Evolutionary conservation across 2,113 vertebrate genomes (phyloP).

Genomic region (Butastur rufipennis): DNA sequence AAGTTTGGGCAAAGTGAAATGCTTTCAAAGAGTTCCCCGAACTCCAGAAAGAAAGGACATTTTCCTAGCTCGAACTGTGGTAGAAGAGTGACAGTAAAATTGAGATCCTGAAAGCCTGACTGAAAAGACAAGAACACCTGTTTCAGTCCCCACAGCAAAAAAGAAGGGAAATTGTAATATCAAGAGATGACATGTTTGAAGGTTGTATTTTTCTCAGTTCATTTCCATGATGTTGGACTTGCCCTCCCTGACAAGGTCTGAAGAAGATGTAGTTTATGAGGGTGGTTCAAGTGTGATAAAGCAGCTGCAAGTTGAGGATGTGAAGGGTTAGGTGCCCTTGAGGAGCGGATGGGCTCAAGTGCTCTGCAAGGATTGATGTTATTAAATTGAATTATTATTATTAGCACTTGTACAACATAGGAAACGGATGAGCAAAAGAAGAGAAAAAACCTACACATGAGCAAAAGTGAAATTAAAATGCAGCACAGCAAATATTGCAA

Average conservation of each 20-base stretch:
- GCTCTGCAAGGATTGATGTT: slow-evolving; percentile 65
- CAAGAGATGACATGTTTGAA: slow-evolving; percentile 63
- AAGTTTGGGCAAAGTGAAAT: not conserved
- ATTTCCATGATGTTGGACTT: slow-evolving; percentile 64
- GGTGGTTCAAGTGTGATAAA: slow-evolving; percentile 74
- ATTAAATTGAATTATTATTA: slow-evolving; percentile 80
- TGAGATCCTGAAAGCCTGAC: slow-evolving; percentile 10
- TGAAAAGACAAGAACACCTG: not conserved
- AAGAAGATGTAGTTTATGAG: slow-evolving; percentile 73
- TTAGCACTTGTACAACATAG: slow-evolving; percentile 68
- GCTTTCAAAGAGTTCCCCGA: not conserved
- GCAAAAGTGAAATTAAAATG: slow-evolving; percentile 62
- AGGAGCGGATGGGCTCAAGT: slow-evolving; percentile 64
- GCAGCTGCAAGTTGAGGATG: slow-evolving; percentile 61
- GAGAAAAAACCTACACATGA: not conserved
- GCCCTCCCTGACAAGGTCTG: slow-evolving; percentile 71
- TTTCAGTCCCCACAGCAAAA: not conserved
- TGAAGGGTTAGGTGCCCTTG: slow-evolving; percentile 73
- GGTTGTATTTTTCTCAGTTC: slow-evolving; percentile 68
- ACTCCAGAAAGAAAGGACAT: not conserved
- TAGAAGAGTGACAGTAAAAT: slow-evolving; percentile 23
- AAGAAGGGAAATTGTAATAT: slow-evolving; percentile 6
- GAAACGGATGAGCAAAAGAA: slow-evolving; percentile 25
- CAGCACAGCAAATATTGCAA: not conserved
- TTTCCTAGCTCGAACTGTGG: not conserved